These are phyloP conservation scores for Parasteatoda lunata DNA, from an alignment of 2,888 invertebrate genomes.

Conservation along the genomic window DNA sequence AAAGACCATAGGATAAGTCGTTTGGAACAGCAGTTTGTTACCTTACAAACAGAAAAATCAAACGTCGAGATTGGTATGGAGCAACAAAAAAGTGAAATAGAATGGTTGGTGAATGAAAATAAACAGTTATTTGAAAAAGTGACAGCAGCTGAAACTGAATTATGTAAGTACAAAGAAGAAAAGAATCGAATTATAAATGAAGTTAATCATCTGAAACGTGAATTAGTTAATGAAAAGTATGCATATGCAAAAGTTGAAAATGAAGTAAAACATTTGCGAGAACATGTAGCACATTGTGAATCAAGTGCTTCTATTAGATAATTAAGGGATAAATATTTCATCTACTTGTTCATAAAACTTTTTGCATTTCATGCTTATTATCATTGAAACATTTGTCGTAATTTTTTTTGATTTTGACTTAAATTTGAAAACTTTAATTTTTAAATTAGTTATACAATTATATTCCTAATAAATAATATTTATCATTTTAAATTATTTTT, in stretches of 20 bases:
- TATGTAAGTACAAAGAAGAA: constrained; percentile 40
- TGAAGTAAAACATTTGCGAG: constrained; percentile 43
- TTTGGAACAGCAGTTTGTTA: constrained; percentile 32
- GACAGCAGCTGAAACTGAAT: constrained; percentile 31
- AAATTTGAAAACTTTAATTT: no score
- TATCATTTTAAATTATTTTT: no score
- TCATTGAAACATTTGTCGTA: no score
- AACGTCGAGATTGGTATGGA: constrained; percentile 40
- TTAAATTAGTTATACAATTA: no score
- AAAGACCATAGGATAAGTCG: constrained; percentile 25
- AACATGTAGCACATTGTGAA: constrained; percentile 35
- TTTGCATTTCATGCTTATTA: no score
- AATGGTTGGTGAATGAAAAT: constrained; percentile 47
- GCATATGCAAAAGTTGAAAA: constrained; percentile 50
- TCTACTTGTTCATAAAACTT: no score
- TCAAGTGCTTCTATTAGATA: not conserved
- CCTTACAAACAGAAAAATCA: constrained; percentile 45
- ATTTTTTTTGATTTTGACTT: no score
- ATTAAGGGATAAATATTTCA: no score
- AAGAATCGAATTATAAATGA: constrained; percentile 43
- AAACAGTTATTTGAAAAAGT: constrained; percentile 32
- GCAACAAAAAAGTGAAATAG: constrained; percentile 39
- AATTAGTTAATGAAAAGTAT: constrained; percentile 46
- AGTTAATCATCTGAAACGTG: constrained; percentile 29
- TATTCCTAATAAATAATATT: no score